A percentile compares a stretch with the other conserved stretches of the same genome.
phyloP scores from a whole-genome alignment of 2,797 vertebrate genomes.

The Scyliorhinus canicula region DNA sequence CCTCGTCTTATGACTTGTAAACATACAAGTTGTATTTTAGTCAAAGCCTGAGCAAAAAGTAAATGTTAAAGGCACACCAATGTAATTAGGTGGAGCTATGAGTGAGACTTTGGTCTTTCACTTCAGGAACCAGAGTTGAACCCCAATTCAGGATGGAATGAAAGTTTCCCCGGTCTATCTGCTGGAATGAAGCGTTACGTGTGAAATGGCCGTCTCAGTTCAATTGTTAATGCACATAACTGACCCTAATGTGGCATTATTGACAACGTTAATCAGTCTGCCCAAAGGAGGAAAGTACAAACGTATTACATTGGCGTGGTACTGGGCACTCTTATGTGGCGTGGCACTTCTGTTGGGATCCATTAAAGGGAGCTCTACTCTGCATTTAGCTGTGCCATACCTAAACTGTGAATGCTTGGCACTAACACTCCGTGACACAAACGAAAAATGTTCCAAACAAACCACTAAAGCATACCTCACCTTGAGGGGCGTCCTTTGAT shows the following conservation, averaged over 20 bases:
- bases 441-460: neutral
- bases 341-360: neutral
- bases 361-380: neutral
- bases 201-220: neutral
- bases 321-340: neutral
- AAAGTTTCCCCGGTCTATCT: neutral
- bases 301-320: neutral
- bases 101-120: neutral
- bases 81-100: neutral
- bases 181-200: neutral
- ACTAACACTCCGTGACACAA: neutral
- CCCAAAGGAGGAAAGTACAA: neutral
- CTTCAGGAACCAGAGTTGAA: neutral
- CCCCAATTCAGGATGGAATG: neutral
- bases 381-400: neutral
- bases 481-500: neutral
- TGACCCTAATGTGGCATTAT: neutral
- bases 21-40: neutral
- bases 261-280: neutral
- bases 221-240: neutral
- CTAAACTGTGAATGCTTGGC: neutral
- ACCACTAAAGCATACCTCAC: neutral
- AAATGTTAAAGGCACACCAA: neutral
- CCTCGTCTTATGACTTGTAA: neutral
- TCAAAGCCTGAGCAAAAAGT: neutral